These are phyloP conservation scores for Carabus problematicus DNA, from an alignment of 2,888 invertebrate species.

Conservation along the genomic window DNA sequence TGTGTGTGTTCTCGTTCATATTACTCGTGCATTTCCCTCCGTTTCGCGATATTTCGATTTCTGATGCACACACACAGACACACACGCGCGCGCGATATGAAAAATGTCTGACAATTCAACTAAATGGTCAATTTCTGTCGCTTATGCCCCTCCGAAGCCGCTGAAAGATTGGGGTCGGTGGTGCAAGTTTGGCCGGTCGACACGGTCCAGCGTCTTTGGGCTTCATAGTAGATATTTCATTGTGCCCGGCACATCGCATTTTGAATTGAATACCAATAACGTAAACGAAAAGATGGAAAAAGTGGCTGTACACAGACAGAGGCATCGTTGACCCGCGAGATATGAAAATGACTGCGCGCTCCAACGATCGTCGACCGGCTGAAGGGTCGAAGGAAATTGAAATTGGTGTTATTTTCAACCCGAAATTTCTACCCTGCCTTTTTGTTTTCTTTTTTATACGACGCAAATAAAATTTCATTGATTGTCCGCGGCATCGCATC, in stretches of 20 bases:
- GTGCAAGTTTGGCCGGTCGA: not conserved
- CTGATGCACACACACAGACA: slow-evolving; percentile 45
- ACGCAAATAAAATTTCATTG: slow-evolving; percentile 1
- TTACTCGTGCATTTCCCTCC: slow-evolving; percentile 27
- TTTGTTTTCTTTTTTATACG: slow-evolving; percentile 4
- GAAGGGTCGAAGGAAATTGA: slow-evolving; percentile 15
- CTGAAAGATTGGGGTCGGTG: not conserved
- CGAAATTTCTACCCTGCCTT: not conserved
- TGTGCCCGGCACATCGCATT: slow-evolving; percentile 22
- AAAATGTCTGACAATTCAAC: slow-evolving; percentile 46
- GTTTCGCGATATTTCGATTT: slow-evolving; percentile 45
- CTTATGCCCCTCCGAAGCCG: slow-evolving; percentile 7
- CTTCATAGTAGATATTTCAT: slow-evolving; percentile 28
- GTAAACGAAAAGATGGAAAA: slow-evolving; percentile 27
- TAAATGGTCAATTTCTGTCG: slow-evolving; percentile 47
- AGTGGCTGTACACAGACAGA: too few species aligned
- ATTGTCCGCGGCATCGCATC: not conserved
- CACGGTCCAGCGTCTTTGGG: slow-evolving; percentile 2
- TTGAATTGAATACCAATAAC: slow-evolving; percentile 40
- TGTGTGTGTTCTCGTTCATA: not conserved
- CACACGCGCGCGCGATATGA: too few species aligned
- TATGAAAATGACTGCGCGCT: slow-evolving; percentile 25
- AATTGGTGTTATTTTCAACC: slow-evolving; percentile 28
- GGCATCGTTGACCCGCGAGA: slow-evolving; percentile 1
- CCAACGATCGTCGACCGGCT: not conserved